A percentile compares a stretch with the other conserved stretches of the same genome.
Conservation (phyloP, 1,140 invertebrate genomes). For the Cydia pomonella region DNA sequence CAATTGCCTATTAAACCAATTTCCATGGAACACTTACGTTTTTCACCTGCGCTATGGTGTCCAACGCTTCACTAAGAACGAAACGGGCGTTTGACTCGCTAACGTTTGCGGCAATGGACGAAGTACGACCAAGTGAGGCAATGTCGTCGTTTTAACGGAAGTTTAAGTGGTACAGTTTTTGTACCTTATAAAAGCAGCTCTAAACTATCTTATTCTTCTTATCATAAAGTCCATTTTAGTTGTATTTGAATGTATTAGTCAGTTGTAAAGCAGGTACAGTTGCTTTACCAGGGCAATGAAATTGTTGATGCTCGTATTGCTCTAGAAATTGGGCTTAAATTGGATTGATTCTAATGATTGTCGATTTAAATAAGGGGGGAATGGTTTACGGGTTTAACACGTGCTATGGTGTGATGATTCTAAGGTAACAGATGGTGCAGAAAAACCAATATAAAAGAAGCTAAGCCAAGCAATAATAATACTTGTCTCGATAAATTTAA, state of each 20-base stretch:
- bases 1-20: conserved; percentile 31
- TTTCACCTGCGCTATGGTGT: background rate
- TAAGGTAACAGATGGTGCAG: conserved; percentile 19
- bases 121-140: background rate
- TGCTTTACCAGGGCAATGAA: background rate
- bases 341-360: background rate
- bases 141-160: conserved; percentile 7
- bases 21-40: conserved; percentile 22
- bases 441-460: background rate
- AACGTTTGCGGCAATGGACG: background rate
- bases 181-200: too few relatives aligned
- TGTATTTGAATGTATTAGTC: background rate
- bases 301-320: background rate
- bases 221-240: background rate
- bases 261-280: conserved; percentile 7
- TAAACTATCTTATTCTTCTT: background rate
- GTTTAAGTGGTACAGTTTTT: conserved; percentile 22
- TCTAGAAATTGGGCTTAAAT: background rate
- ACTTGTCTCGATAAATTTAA: background rate
- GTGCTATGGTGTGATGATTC: conserved; percentile 21
- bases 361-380: background rate
- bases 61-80: background rate
- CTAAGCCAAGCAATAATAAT: background rate
- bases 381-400: conserved; percentile 18
- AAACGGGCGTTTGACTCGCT: background rate